Base-by-base conservation (phyloP, 2,797 vertebrate genomes). In the Antennarius maculatus region DNA sequence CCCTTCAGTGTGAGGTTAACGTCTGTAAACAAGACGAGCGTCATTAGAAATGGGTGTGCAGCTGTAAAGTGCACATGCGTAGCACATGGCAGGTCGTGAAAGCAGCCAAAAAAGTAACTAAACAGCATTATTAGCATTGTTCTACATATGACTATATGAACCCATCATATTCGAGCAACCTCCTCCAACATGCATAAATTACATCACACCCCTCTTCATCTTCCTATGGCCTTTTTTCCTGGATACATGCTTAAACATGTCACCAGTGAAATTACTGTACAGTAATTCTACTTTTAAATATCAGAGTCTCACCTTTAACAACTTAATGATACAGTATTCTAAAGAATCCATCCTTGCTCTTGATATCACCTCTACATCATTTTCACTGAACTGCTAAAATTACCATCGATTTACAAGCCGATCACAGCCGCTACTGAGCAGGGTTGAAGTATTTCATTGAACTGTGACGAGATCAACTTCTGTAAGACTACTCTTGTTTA, bases 1-100 rank as follows among this genome's bases (percentile, higher is more conserved):
- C 80, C 82, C 79, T 87, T 85, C 81, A 84, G 74, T 84, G 76
- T 86, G 46, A 76, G 50, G 71, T 61, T 48, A 49, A 57, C 3
- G 29, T 68, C 50, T n/a, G 41, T 78, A 81, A 78, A 82, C 59
- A 74, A 49, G 57, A 23, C 0, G 28, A 53, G 51, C 46, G 39
- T 47, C 11, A 49, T 46, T 23, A 62, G 37, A 83, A 74, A 79
- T 58, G 53, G 42, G 52, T 70, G 66, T 66, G 74, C 60, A 74
- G 77, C 61, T 31, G 60, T 84, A 82, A 89, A 89, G 89, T 90
- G 83, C 89, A 81, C 77, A 41, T 13, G 42, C 14, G 85, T 77
- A 82, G 79, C 69, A 74, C 85, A 82, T 77, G 78, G 83, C 69
- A 47, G 71, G 41, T 62, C 76, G 31, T 45, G 17, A 77, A 72